Evolutionary conservation across 2,797 vertebrate species (phyloP).

Genomic region (Brachymystax lenok): DNA sequence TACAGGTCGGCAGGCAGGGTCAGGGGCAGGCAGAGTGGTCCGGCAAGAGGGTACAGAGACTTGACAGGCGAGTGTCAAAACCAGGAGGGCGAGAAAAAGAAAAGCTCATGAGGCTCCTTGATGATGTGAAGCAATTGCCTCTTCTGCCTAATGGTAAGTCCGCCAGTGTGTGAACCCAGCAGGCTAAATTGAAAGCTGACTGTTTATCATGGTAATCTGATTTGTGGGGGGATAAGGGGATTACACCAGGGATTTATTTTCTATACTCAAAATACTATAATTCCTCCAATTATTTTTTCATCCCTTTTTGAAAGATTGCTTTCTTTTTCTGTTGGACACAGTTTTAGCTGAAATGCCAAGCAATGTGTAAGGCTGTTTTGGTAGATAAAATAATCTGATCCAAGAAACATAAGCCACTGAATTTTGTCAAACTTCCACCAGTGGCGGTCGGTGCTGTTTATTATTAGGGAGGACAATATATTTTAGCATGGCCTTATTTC

Average conservation of each 20-base stretch:
- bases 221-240: conserved; percentile 43
- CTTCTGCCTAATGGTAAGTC: too few species aligned
- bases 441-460: background rate
- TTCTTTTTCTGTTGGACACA: background rate
- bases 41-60: too few species aligned
- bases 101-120: background rate
- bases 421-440: conserved; percentile 11
- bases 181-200: conserved; percentile 33
- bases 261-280: conserved; percentile 55
- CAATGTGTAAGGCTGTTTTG: conserved; percentile 21
- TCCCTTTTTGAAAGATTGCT: conserved; percentile 15
- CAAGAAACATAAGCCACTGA: background rate
- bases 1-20: too few species aligned
- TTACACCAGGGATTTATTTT: conserved; percentile 35
- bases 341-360: conserved; percentile 4
- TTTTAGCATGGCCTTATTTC: too few species aligned
- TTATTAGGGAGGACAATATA: too few species aligned
- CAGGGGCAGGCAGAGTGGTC: too few species aligned
- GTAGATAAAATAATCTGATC: conserved; percentile 17
- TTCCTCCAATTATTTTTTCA: conserved; percentile 43
- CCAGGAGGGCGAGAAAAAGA: too few species aligned
- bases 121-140: too few species aligned
- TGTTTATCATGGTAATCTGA: conserved; percentile 58
- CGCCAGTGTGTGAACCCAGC: conserved; percentile 31
- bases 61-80: too few species aligned